phyloP scores from a whole-genome alignment of 2,797 vertebrate genomes.

The Morelia viridis region DNA sequence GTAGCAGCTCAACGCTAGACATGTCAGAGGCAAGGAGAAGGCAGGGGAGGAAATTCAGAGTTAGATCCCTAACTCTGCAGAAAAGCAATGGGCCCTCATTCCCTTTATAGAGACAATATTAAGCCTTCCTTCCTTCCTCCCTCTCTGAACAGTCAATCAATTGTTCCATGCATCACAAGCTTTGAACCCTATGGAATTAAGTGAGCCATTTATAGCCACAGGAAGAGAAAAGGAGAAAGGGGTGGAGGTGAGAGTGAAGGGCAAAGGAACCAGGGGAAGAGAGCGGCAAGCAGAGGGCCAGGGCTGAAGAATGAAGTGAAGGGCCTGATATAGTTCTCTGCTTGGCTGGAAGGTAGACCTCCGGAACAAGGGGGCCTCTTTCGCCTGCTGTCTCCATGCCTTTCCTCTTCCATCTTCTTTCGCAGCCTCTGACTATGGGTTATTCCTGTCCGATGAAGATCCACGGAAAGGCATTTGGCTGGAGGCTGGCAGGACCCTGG shows the following conservation, averaged over 20 bases:
- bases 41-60: not conserved
- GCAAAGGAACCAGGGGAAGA: not conserved
- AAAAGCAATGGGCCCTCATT: not conserved
- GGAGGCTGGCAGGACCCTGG: constrained; percentile 94
- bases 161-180: not conserved
- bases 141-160: not conserved
- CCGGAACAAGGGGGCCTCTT: not conserved
- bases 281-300: not conserved
- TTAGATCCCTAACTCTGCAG: not conserved
- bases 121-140: not conserved
- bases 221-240: not conserved
- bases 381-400: not conserved
- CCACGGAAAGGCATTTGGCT: constrained; percentile 98
- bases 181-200: not conserved
- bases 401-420: constrained; percentile 40
- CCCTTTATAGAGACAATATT: not conserved
- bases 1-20: not conserved
- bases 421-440: constrained; percentile 93
- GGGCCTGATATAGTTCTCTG: not conserved
- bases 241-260: too few species aligned
- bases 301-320: not conserved
- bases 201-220: not conserved
- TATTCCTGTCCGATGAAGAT: constrained; percentile 97
- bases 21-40: not conserved
- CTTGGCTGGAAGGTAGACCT: not conserved